These are phyloP conservation scores for Menidia menidia DNA, from an alignment of 2,797 vertebrate genomes.

Conservation along the genomic window DNA sequence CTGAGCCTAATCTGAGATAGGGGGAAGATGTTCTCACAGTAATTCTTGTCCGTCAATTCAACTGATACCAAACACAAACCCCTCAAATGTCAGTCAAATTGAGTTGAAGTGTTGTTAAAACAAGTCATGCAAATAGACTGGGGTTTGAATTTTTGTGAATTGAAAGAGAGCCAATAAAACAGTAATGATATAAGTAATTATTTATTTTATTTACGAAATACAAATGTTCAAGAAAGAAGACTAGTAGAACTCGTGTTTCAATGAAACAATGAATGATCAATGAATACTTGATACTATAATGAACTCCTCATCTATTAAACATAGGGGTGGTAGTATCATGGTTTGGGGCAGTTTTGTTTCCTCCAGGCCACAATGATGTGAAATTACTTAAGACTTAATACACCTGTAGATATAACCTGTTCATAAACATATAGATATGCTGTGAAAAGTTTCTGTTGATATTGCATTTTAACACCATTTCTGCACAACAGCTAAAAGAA, in stretches of 20 bases:
- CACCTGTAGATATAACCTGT: too few relatives aligned
- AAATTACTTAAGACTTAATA: too few relatives aligned
- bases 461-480: not conserved
- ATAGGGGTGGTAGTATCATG: not conserved
- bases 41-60: conserved; percentile 27
- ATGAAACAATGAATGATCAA: too few relatives aligned
- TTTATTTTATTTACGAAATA: too few relatives aligned
- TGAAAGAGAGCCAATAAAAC: too few relatives aligned
- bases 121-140: not conserved
- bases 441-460: not conserved
- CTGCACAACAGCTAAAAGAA: not conserved
- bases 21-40: conserved; percentile 28
- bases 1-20: conserved; percentile 41
- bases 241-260: too few relatives aligned
- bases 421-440: not conserved
- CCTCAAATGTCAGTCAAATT: conserved; percentile 37
- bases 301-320: not conserved
- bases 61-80: conserved; percentile 18
- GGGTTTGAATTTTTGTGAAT: not conserved
- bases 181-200: too few relatives aligned
- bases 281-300: not conserved
- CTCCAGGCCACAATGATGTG: not conserved
- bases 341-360: not conserved
- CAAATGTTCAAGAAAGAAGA: too few relatives aligned
- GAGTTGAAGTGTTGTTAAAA: conserved; percentile 1